Conservation (phyloP, 1,140 invertebrate species). For the Pseudomyrmex cubaensis region DNA sequence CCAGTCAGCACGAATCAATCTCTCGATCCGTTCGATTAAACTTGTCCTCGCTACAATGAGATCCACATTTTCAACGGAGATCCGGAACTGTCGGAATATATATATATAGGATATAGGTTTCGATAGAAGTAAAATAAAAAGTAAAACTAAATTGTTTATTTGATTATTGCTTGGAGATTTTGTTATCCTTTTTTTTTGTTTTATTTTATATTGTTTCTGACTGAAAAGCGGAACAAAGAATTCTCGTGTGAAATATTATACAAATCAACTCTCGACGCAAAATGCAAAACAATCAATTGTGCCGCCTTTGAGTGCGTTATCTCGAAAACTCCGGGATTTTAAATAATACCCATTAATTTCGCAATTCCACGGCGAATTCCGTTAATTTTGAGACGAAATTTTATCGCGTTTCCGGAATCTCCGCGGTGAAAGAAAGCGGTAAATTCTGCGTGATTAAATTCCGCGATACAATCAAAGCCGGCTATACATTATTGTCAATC, state of each 20-base stretch:
- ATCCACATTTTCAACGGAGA: slow-evolving; percentile 45
- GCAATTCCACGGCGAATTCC: background rate
- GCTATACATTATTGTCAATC: slow-evolving; percentile 41
- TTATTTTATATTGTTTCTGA: too few relatives aligned
- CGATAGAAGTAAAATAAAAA: slow-evolving; percentile 3
- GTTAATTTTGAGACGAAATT: background rate
- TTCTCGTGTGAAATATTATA: too few relatives aligned
- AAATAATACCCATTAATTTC: background rate
- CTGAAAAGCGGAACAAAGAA: too few relatives aligned
- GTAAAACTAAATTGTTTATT: background rate
- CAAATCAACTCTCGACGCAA: too few relatives aligned
- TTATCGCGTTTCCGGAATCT: slow-evolving; percentile 16
- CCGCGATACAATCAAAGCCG: background rate
- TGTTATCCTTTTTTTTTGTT: too few relatives aligned
- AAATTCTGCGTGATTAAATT: background rate
- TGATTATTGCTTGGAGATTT: background rate
- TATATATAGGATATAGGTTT: background rate
- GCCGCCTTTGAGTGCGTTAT: background rate
- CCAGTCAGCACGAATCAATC: slow-evolving; percentile 47
- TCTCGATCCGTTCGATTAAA: slow-evolving; percentile 43
- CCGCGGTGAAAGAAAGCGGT: background rate
- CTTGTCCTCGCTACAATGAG: slow-evolving; percentile 44
- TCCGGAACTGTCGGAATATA: slow-evolving; percentile 42
- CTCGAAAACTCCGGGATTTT: background rate
- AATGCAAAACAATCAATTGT: background rate